A percentile compares a stretch with the other conserved stretches of the same genome.
Evolutionary conservation across 2,888 invertebrate genomes (phyloP).

Genomic region (Nycteola revayana): DNA sequence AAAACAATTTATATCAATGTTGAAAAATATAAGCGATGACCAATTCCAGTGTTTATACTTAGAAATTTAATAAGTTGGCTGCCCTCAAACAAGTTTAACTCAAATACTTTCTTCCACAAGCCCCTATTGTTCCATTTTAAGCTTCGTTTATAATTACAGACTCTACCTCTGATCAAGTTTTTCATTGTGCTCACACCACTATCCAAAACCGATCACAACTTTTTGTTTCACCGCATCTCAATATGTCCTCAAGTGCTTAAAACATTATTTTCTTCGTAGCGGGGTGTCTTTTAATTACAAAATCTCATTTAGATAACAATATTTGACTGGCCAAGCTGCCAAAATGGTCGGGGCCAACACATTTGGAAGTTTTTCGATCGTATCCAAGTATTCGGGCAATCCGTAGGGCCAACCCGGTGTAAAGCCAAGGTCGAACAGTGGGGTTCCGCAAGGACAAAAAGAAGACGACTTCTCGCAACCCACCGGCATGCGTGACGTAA

Average conservation of each 20-base stretch:
- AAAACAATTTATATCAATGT: no score
- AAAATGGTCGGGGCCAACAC: slow-evolving; percentile 40
- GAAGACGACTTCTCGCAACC: slow-evolving; percentile 33
- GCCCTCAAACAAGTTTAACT: no score
- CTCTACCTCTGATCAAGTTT: no score
- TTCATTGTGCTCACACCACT: no score
- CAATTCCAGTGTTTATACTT: no score
- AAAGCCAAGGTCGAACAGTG: slow-evolving; percentile 62
- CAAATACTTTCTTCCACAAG: no score
- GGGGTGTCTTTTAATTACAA: slow-evolving; percentile 30
- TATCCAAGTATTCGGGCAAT: slow-evolving; percentile 55
- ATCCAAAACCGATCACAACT: no score
- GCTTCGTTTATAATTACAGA: no score
- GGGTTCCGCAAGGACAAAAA: slow-evolving; percentile 60
- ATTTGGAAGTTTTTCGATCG: slow-evolving; percentile 41
- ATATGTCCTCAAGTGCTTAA: slow-evolving; percentile 1
- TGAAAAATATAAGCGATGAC: no score
- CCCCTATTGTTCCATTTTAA: no score
- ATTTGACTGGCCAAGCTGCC: slow-evolving; percentile 31
- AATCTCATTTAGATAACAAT: slow-evolving; percentile 24
- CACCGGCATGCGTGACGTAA: slow-evolving; percentile 58
- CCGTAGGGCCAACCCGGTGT: slow-evolving; percentile 49
- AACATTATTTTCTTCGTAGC: slow-evolving; percentile 22
- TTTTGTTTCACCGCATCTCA: no score
- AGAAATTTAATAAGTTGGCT: no score